Evolutionary conservation across 2,797 vertebrate species (phyloP), one percentile per base, ranked within the genome.

Genomic region (Mus spretus): DNA sequence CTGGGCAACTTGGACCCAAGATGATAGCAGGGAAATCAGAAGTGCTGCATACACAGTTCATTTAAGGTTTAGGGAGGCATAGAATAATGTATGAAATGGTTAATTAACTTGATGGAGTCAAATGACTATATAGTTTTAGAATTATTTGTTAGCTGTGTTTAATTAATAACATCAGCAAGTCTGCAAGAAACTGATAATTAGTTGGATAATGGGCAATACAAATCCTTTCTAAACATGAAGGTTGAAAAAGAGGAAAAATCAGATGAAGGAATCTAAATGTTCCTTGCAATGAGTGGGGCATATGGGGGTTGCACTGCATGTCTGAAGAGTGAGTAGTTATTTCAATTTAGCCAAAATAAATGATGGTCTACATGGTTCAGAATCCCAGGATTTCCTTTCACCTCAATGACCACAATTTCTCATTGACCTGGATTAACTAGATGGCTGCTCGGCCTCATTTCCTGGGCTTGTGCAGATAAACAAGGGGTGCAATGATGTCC

Each of bases 151-250:
- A 94, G 78, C 55, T 86, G 95, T 80, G 77, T 94, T 97, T 96
- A 97, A 96, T 97, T 96, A 97, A 96, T 92, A 96, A 96, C 95
- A 96, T 94, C 90, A 97, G 94, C 91, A 96, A 90, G 89, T 96
- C 88, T 94, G 31, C 74, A 78, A 87, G 87, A 93, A 97, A 93
- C 90, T 67, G 85, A 96, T 95, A 97, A 94, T 97, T 96, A 95
- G 84, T 95, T 95, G 79, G 95, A 92, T 95, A 92, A 89, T 81
- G 79, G 44, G 24, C 28, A 50, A 93, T 92, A 90, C 26, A 94
- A 94, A 91, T 67, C 28, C 47, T 47, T 94, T 89, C 90, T 96
- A 95, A 97, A 97, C 93, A 90, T 93, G 12, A 55, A 85, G 84
- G 10, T 61, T 89, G 57, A 79, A 86, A 84, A 95, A 79, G 17